Evolutionary conservation across 2,797 vertebrate genomes (phyloP).

Genomic region (Mus spretus): DNA sequence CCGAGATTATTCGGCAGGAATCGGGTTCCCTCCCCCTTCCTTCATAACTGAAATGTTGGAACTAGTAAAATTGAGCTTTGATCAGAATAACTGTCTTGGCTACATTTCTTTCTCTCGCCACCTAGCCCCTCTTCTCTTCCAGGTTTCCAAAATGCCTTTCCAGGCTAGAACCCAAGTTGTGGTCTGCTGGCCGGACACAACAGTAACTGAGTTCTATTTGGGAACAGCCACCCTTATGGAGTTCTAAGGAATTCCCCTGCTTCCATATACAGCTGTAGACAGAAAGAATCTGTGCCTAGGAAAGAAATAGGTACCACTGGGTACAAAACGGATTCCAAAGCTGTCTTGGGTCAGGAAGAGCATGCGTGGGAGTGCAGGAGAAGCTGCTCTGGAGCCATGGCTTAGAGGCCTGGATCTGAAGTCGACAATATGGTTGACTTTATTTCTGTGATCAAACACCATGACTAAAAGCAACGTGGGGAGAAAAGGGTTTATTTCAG

Average conservation of each 20-base stretch:
- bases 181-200: too few species aligned
- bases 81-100: too few species aligned
- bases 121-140: too few species aligned
- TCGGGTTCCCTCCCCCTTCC: too few species aligned
- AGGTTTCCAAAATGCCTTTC: too few species aligned
- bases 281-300: background rate
- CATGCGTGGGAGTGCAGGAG: background rate
- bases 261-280: background rate
- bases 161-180: too few species aligned
- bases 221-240: background rate
- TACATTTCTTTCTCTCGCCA: too few species aligned
- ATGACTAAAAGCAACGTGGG: background rate
- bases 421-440: background rate
- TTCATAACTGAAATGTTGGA: too few species aligned
- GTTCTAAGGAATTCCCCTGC: background rate
- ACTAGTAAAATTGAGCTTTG: too few species aligned
- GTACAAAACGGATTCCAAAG: background rate
- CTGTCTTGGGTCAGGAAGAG: background rate
- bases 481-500: background rate
- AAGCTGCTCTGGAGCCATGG: background rate
- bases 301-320: background rate
- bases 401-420: background rate
- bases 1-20: too few species aligned
- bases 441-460: background rate
- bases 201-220: background rate